Conservation (phyloP, 1,140 invertebrate genomes). For the Sitobion miscanthi region DNA sequence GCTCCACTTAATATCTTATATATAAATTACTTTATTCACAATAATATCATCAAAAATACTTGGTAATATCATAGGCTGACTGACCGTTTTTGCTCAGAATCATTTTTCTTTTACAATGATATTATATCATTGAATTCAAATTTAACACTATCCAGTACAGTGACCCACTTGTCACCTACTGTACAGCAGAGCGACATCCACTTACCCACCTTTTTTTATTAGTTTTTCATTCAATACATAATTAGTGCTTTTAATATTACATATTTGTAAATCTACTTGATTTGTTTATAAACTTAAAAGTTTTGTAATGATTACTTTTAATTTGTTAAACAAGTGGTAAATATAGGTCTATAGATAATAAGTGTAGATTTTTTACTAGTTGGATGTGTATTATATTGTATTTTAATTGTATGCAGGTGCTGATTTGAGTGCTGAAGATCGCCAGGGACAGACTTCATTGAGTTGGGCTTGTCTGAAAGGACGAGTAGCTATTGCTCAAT, state of each 20-base stretch:
- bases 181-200: too few species aligned
- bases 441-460: conserved; percentile 86
- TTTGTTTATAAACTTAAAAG: background rate
- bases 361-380: background rate
- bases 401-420: conserved; percentile 67
- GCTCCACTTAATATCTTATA: too few species aligned
- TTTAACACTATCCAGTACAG: too few species aligned
- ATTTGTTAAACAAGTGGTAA: background rate
- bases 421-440: conserved; percentile 78
- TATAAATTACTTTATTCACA: too few species aligned
- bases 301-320: background rate
- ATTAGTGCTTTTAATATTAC: background rate
- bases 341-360: too few species aligned
- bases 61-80: too few species aligned
- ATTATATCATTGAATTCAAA: too few species aligned
- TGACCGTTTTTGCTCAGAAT: too few species aligned
- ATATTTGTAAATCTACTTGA: background rate
- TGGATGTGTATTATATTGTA: background rate
- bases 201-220: background rate
- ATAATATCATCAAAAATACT: too few species aligned
- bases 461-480: conserved; percentile 91
- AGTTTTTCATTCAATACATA: background rate
- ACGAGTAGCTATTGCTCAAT: conserved; percentile 77
- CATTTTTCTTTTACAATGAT: too few species aligned
- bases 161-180: too few species aligned